A percentile compares a stretch with the other conserved stretches of the same genome.
Evolutionary conservation across 2,888 invertebrate species (phyloP).

Genomic region (Melanostoma scalare): DNA sequence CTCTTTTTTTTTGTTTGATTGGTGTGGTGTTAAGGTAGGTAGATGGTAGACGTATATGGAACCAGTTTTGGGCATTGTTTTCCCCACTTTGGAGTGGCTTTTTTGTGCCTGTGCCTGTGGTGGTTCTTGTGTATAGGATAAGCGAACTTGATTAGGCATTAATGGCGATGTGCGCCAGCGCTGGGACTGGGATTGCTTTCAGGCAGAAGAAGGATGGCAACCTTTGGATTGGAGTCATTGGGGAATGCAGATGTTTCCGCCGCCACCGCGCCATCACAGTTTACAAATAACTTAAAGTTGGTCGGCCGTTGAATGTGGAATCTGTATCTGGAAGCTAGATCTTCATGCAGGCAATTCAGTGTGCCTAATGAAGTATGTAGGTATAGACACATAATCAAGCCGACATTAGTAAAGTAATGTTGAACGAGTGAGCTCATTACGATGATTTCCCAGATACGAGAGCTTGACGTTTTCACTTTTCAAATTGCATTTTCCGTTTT

Average conservation of each 20-base stretch:
- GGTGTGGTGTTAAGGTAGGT: not conserved
- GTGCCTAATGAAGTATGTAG: slow-evolving; percentile 31
- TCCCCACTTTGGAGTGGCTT: slow-evolving; percentile 41
- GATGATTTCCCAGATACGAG: slow-evolving; percentile 34
- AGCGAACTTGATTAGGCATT: slow-evolving; percentile 69
- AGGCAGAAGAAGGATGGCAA: slow-evolving; percentile 33
- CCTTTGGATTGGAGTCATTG: slow-evolving; percentile 24
- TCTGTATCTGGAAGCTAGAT: slow-evolving; percentile 25
- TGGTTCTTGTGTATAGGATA: slow-evolving; percentile 23
- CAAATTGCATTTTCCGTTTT: slow-evolving; percentile 45
- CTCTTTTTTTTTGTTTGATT: slow-evolving; percentile 3
- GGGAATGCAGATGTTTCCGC: slow-evolving; percentile 34
- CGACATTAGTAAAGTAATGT: slow-evolving; percentile 30
- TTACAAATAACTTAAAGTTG: not conserved
- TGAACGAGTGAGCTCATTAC: not conserved
- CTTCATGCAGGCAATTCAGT: slow-evolving; percentile 32
- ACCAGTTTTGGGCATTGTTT: slow-evolving; percentile 70
- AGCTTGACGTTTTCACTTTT: slow-evolving; percentile 58
- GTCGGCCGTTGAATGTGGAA: not conserved
- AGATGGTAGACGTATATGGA: slow-evolving; percentile 1
- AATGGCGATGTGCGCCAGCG: slow-evolving; percentile 49
- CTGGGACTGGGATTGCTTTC: slow-evolving; percentile 10
- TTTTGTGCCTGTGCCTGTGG: slow-evolving; percentile 1
- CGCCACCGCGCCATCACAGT: not conserved
- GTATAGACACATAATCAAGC: not conserved